Evolutionary conservation across 2,888 invertebrate species (phyloP).

Genomic region (Aspidiotus destructor): DNA sequence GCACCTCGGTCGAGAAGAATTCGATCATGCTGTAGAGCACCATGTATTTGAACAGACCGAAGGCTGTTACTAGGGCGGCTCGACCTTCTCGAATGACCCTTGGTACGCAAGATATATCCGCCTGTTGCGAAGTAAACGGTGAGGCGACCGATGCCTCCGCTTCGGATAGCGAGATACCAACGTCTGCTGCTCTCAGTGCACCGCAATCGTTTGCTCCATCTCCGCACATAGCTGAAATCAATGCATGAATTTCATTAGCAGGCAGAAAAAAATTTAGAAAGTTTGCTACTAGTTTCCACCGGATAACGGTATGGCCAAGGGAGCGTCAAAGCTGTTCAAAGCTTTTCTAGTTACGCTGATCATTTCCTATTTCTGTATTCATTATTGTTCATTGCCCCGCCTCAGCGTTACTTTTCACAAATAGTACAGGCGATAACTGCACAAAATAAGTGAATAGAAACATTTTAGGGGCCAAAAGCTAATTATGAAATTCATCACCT

Average conservation of each 20-base stretch:
- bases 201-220: conserved; percentile 82
- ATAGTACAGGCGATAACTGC: too few relatives aligned
- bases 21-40: conserved; percentile 52
- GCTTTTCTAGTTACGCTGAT: too few relatives aligned
- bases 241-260: not conserved
- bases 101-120: conserved; percentile 72
- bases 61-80: conserved; percentile 71
- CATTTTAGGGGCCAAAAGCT: too few relatives aligned
- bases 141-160: conserved; percentile 83
- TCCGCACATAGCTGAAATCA: conserved; percentile 51
- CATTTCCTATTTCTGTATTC: too few relatives aligned
- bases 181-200: conserved; percentile 76
- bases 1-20: conserved; percentile 48
- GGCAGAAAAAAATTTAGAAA: too few relatives aligned
- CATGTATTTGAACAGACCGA: conserved; percentile 57
- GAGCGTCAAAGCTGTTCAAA: too few relatives aligned
- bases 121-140: conserved; percentile 74
- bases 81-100: conserved; percentile 72
- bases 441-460: too few relatives aligned
- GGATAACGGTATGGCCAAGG: too few relatives aligned
- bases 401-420: too few relatives aligned
- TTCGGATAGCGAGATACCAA: conserved; percentile 78
- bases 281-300: too few relatives aligned
- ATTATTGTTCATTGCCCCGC: too few relatives aligned
- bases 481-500: too few relatives aligned